Percentiles rank a stretch among this genome's conserved stretches.
phyloP scores from a whole-genome alignment of 2,888 invertebrate species.

The Thera obeliscata region DNA sequence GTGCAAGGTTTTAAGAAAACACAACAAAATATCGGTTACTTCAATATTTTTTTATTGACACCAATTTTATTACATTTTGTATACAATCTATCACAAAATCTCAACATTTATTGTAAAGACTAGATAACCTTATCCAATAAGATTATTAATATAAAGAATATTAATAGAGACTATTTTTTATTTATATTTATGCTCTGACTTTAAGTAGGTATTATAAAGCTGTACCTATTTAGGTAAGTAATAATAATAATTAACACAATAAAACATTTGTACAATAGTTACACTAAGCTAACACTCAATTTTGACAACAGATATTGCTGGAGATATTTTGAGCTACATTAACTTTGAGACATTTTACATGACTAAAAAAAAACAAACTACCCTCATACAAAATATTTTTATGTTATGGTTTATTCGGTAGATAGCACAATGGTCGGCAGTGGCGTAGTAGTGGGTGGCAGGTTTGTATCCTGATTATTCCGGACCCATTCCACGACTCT shows the following conservation, averaged over 20 bases:
- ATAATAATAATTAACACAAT: too few species aligned
- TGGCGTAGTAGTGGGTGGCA: constrained; percentile 41
- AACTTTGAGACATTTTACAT: too few species aligned
- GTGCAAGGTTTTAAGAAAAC: neutral
- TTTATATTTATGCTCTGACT: too few species aligned
- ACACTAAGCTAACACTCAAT: constrained; percentile 12
- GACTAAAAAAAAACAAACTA: neutral
- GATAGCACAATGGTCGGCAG: constrained; percentile 66
- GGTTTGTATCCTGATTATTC: constrained; percentile 27
- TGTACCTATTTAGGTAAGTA: too few species aligned
- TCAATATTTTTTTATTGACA: constrained; percentile 10
- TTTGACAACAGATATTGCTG: constrained; percentile 40
- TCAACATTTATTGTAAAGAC: neutral
- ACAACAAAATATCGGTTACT: constrained; percentile 5
- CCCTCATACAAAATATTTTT: too few species aligned
- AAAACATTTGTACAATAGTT: neutral
- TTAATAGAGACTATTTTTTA: too few species aligned
- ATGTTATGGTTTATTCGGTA: constrained; percentile 44
- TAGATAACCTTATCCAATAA: neutral
- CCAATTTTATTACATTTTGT: neutral
- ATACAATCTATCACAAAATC: constrained; percentile 1
- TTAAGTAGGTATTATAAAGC: too few species aligned
- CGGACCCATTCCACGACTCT: constrained; percentile 22
- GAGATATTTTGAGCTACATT: constrained; percentile 45
- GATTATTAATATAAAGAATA: too few species aligned